Evolutionary conservation across 2,113 vertebrate species (phyloP).

Genomic region (Machaerirhynchus nigripectus): DNA sequence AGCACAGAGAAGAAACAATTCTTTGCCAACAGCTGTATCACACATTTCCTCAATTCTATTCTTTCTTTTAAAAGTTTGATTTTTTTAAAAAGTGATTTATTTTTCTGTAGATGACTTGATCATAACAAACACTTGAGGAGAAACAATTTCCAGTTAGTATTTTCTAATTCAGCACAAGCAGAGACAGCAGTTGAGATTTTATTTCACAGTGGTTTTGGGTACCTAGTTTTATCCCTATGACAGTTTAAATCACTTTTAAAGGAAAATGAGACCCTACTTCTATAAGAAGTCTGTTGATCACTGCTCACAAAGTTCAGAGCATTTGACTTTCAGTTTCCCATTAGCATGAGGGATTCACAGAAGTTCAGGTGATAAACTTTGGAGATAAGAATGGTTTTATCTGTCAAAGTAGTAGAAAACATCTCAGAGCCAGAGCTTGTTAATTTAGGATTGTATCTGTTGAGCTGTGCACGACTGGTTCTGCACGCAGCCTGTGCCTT

Average conservation of each 20-base stretch:
- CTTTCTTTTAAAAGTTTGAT: not conserved
- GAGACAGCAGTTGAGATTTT: not conserved
- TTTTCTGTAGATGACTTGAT: not conserved
- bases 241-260: not conserved
- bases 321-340: not conserved
- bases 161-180: not conserved
- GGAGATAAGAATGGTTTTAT: not conserved
- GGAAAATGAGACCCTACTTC: not conserved
- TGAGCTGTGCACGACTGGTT: not conserved
- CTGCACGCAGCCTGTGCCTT: accelerated
- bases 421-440: not conserved
- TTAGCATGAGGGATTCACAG: not conserved
- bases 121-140: not conserved
- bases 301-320: not conserved
- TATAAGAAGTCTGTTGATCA: not conserved
- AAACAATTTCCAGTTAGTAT: not conserved
- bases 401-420: not conserved
- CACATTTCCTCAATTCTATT: not conserved
- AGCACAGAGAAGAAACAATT: not conserved
- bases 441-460: not conserved
- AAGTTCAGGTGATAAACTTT: not conserved
- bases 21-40: not conserved
- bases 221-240: not conserved
- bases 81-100: not conserved
- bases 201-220: not conserved